A percentile compares a stretch with the other conserved stretches of the same genome.
phyloP scores from a whole-genome alignment of 92 coral and sea anemone genomes.

The Palythoa heliodiscus region DNA sequence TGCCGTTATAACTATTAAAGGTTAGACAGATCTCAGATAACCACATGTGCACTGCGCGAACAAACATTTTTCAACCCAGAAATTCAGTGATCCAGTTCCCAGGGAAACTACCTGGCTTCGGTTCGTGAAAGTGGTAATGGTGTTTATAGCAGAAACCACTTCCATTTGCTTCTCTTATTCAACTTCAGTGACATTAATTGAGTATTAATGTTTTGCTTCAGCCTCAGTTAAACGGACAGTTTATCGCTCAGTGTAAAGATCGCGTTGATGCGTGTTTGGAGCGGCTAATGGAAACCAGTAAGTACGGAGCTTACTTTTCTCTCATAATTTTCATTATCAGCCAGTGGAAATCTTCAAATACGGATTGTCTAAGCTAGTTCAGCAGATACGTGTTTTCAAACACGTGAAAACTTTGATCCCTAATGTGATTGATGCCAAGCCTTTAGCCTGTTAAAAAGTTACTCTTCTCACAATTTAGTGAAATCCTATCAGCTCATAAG shows the following conservation, averaged over 20 bases:
- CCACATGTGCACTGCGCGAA: no score
- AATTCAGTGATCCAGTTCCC: no score
- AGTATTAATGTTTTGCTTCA: slow-evolving; percentile 30
- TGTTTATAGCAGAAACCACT: not conserved
- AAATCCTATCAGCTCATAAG: no score
- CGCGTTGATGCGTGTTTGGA: slow-evolving; percentile 77
- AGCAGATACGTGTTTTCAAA: not conserved
- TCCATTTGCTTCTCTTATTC: not conserved
- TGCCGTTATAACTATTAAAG: no score
- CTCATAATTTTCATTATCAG: not conserved
- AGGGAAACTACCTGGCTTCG: no score
- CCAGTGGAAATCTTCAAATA: not conserved
- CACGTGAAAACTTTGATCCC: not conserved
- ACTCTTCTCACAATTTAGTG: no score
- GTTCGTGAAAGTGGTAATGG: no score
- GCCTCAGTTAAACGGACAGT: slow-evolving; percentile 83
- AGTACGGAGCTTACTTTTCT: not conserved
- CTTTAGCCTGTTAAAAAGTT: no score
- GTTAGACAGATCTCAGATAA: no score
- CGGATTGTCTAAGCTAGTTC: not conserved
- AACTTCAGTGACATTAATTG: not conserved
- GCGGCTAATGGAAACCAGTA: slow-evolving; percentile 64
- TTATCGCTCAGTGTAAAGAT: slow-evolving; percentile 75
- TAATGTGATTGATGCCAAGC: no score
- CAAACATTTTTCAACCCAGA: no score